Evolutionary conservation across 2,797 vertebrate genomes (phyloP), one percentile per base, ranked within the genome.

Genomic region (Danio kyathit): DNA sequence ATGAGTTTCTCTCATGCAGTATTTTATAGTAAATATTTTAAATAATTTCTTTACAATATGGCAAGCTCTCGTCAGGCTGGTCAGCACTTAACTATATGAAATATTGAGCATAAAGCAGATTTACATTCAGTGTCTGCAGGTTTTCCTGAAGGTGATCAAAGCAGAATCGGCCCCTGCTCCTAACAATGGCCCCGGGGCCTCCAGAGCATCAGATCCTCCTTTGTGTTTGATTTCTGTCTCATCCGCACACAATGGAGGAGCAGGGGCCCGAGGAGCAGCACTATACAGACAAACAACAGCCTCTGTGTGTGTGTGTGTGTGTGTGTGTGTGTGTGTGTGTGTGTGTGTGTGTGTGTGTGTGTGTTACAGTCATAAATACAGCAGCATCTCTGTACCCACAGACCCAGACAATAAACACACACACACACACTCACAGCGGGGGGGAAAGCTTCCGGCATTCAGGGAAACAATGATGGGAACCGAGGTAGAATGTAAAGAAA

Each of bases 391-490:
- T 48, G 21, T 74, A 21, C 29, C 38, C 52, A 13, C 43, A 48
- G 41, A 19, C 43, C 21, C 52, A 78, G 57, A 70, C 75, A 44
- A 17, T 52, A 52, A 11, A 73, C 52, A 74, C 52, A 74, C 71
- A 74, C 40, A 74, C 40, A 52, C 49, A 71, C 29, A 14, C 21
- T 40, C 48, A 40, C 67, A 40, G 16, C 9, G 21, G 66, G 76
- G 66, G 76, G 76, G 56, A 79, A 60, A 3, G 5, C 51, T 79
- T 79, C 48, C 57, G 10, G 56, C 41, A 72, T 79, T 72, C 56
- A 54, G 19, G 44, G 29, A 44, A 6, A 79, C 77, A 79, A 79
- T 79, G 48, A 72, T 79, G 77, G 46, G 77, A 79, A 79, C 40
- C 16, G 6, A n/a, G 7, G 21, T 9, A 13, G 54, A 19, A 51